Base-by-base conservation (phyloP, 2,888 invertebrate species). In the Euzetes globulus region DNA sequence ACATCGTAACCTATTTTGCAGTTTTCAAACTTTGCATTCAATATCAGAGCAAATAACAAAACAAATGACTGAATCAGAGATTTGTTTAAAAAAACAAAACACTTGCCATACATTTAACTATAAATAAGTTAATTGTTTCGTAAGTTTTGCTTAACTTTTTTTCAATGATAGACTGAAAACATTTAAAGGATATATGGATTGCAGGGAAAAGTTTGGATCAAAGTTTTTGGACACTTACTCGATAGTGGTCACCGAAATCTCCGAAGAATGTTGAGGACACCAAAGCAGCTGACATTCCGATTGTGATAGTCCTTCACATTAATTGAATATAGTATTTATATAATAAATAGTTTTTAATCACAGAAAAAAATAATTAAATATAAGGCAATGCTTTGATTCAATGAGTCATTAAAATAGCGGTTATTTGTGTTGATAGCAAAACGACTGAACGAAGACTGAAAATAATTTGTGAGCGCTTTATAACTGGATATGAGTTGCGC, bases 181-280 rank as follows among this genome's bases (percentile, higher is more conserved):
- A 50, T 9, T 25, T 60, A 27, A 60, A 60, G 60, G 22, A 25
- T 60, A 60, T 2, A 60, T 60, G 27, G 15, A 15, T 60, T 60
- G 33, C 17, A 25, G 5, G 22, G 17, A 55, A 22, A 25, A 22
- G 25, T 50, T 22, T 55, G 15, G 22, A 11, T 25, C 1, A 55
- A 11, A 22, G 1, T 22, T 50, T n/a, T 55, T 13, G 25, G 22
- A 22, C 55, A 70, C 70, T 47, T 70, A 70, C 70, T 41, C 70
- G 13, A n/a, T 47, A 70, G 70, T 70, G 70, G 47, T 70, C 70
- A 70, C 70, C 70, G 70, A 70, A 70, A 25, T 70, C 70, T 6
- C 47, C 41, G 70, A 70, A 70, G 41, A 47, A 70, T 9, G 25
- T 45, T 13, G 47, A 70, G 41, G 70, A 70, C 45, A 70, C 70